Evolutionary conservation across 2,888 invertebrate species (phyloP), one percentile per base, ranked within the genome.

Genomic region (Caenorhabditis plicata): DNA sequence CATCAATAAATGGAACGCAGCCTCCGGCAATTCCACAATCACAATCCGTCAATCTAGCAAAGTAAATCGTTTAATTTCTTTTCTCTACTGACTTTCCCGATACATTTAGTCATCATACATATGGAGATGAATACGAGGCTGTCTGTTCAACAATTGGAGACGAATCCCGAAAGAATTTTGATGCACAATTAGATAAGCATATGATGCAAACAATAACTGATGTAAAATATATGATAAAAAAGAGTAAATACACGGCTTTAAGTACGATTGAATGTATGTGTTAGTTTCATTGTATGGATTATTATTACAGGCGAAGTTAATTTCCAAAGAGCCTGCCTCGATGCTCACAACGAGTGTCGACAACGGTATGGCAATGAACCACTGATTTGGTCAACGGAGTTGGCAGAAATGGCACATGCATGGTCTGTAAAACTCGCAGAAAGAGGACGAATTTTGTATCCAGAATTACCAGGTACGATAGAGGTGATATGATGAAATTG

Each of bases 191-290:
- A 35, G 80, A 80, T 41, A 67, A 72, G 44, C 73, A 74, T 48
- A 71, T 80, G 73, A 80, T 80, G 80, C 77, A 78, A 55, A 78
- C 74, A 8, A 77, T 80, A 51, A 78, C 75, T 4, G 79, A 80
- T 51, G 78, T 78, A 26, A 80, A 80, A 58, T 80, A 76, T 52
- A 71, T 75, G 52, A 62, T 69, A 29, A 80, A 76, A 43, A 60
- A 73, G 44, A 73, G 74, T 20, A 79, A 79, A 54, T 78, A 76
- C 49, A 77, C 75, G 4, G 78, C 78, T 7, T 65, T 78, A 36
- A 73, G 78, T 79, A 22, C 47, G 75, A 60, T 17, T 11, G 35
- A n/a, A 5, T 4, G 7, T 7, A 2, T 39, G 2, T 31, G 2
- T 13, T n/a, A 13, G 7, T 48, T 33, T 45, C 27, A 8, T 1